phyloP scores from a whole-genome alignment of 2,113 vertebrate genomes.

The Callionymus lyra region DNA sequence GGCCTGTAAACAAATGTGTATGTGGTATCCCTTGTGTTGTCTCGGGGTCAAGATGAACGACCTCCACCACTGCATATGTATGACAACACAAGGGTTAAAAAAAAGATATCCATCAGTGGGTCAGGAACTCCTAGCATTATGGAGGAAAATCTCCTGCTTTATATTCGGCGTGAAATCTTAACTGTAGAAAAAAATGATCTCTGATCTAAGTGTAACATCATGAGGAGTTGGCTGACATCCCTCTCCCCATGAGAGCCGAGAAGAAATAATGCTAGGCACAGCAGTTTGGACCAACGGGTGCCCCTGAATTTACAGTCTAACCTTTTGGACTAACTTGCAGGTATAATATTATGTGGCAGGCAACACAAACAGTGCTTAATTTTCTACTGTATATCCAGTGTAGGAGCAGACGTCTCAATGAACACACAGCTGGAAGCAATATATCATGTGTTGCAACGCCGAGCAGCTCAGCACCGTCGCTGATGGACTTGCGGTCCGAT shows the following conservation, averaged over 20 bases:
- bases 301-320: constrained; percentile 9
- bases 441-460: constrained; percentile 28
- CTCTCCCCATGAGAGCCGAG: no score
- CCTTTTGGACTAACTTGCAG: constrained; percentile 10
- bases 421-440: constrained; percentile 42
- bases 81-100: no score
- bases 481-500: constrained; percentile 33
- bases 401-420: background rate
- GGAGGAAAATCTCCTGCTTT: no score
- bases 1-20: no score
- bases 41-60: no score
- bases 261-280: background rate
- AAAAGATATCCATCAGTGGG: no score
- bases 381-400: background rate
- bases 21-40: no score
- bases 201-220: constrained; percentile 38
- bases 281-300: constrained; percentile 18
- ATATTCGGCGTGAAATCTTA: no score
- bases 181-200: constrained; percentile 23
- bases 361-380: no score
- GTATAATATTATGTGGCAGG: background rate
- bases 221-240: constrained; percentile 11
- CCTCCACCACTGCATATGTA: no score
- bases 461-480: constrained; percentile 28
- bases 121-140: no score